phyloP scores from a whole-genome alignment of 2,888 invertebrate genomes.

The Clitarchus hookeri region DNA sequence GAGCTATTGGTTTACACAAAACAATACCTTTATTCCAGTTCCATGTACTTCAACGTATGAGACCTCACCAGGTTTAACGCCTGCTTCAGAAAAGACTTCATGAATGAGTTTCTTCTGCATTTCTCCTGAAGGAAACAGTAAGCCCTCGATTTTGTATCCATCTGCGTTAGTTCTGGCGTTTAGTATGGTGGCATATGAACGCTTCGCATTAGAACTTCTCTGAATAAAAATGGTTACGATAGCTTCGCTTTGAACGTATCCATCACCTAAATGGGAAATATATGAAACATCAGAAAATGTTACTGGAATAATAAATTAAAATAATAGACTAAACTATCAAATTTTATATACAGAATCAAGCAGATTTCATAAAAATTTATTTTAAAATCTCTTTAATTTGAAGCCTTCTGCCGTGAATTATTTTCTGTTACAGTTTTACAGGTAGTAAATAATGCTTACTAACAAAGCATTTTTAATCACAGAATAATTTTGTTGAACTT shows the following conservation, averaged over 20 bases:
- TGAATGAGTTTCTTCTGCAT: slow-evolving; percentile 53
- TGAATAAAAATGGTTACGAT: slow-evolving; percentile 73
- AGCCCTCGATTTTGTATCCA: slow-evolving; percentile 68
- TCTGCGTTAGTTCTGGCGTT: slow-evolving; percentile 65
- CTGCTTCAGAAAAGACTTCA: slow-evolving; percentile 64
- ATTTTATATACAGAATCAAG: too few relatives aligned
- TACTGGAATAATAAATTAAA: too few relatives aligned
- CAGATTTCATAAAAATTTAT: too few relatives aligned
- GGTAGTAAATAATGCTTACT: too few relatives aligned
- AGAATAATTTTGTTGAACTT: too few relatives aligned
- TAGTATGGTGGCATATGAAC: slow-evolving; percentile 59
- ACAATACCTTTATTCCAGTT: slow-evolving; percentile 59
- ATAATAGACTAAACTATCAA: too few relatives aligned
- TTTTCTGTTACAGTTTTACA: too few relatives aligned
- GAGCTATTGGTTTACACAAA: too few relatives aligned
- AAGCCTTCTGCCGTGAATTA: too few relatives aligned
- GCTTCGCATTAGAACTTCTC: slow-evolving; percentile 59
- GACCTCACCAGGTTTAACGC: slow-evolving; percentile 61
- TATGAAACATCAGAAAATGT: too few relatives aligned
- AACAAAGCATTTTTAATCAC: too few relatives aligned
- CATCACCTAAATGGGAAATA: slow-evolving; percentile 60
- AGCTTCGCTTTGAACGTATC: slow-evolving; percentile 84
- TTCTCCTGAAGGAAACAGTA: slow-evolving; percentile 68
- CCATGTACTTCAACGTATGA: slow-evolving; percentile 72
- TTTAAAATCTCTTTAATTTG: too few relatives aligned